Base-by-base conservation (phyloP, 1,140 invertebrate species). In the Tetramorium parvispinum region DNA sequence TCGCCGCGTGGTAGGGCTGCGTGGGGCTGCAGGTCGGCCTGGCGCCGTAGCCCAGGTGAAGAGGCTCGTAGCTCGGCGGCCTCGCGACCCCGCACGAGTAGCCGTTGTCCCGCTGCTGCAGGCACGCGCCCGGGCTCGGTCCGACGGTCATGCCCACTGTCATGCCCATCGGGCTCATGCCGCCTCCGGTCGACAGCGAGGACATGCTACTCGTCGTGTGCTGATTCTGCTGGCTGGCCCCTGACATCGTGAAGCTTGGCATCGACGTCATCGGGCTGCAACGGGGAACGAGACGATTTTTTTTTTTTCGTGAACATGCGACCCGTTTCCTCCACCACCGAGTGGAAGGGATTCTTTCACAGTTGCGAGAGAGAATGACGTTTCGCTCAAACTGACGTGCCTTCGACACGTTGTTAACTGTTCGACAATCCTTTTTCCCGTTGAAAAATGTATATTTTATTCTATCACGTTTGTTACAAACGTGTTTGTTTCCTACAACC, bases 11-110 rank as follows among this genome's bases (percentile, higher is more conserved):
- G 92, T 97, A 97, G 37, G 96, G 95, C 87, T 97, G 96, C 5
- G 96, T 96, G 4, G 97, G 96, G 92, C 97, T 97, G 93, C 96
- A 96, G 3, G 96, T 96, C 7, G 96, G 95, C 59, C 97, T 95
- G 32, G 97, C 95, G 8, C 96, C 96, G 92, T 96, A 97, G 66
- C 96, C 96, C 4, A 97, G 95, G 85, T 97, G 96, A 21, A 97
- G 94, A 3, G 96, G 96, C 89, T 97, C 97, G 93, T 97, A 97
- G 49, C 94, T 94, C 13, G 96, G 95, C 1, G 96, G 94, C 61
- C 96, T 91, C 51, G 96, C 95, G 92, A 97, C 97, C 63, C 96
- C 96, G 93, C 97, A 97, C 46, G 96, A 95, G 86, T 97, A 97
- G 18, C 94, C 94, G 87, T 96, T 96, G 89, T 97, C 97, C 13